Evolutionary conservation across 2,113 vertebrate genomes (phyloP).

Genomic region (human): GRCh38 chr13:78697001-78697500

Average conservation of each 20-base stretch:
- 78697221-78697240: not conserved
- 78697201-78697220: not conserved
- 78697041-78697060: not conserved
- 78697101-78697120: not conserved
- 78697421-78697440: not conserved
- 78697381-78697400: not conserved
- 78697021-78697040: not conserved
- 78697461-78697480: not conserved
- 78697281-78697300: not conserved
- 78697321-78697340: not conserved
- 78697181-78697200: not conserved
- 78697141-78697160: not conserved
- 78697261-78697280: not conserved
- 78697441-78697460: not conserved
- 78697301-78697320: not conserved
- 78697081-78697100: not conserved
- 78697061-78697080: not conserved
- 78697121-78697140: not conserved
- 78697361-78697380: not conserved
- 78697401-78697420: not conserved
- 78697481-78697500: not conserved
- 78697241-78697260: not conserved
- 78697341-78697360: not conserved
- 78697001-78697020: constrained; percentile 19
- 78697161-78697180: not conserved